Conservation (phyloP, 2,888 invertebrate genomes). For the Lepidonotus clava region DNA sequence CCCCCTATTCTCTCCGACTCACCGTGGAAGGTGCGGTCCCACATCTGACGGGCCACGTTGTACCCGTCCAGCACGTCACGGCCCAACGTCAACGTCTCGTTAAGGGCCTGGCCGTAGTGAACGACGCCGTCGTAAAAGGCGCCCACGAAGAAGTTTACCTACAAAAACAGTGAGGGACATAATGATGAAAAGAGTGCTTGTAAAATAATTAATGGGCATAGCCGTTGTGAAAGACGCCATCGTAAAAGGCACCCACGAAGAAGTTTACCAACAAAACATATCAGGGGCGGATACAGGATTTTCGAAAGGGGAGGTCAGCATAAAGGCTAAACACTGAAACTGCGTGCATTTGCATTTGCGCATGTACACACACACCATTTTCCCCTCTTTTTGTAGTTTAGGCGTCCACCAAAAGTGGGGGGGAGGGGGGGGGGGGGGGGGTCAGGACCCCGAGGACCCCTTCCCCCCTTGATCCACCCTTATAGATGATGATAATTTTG, state of each 20-base stretch:
- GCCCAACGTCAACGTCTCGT: slow-evolving; percentile 68
- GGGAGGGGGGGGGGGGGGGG: too few relatives aligned
- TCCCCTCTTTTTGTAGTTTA: too few relatives aligned
- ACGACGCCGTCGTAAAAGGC: slow-evolving; percentile 71
- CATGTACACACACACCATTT: too few relatives aligned
- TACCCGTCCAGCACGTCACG: slow-evolving; percentile 64
- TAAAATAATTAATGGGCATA: slow-evolving; percentile 57
- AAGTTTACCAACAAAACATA: slow-evolving; percentile 67
- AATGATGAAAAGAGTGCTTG: background rate
- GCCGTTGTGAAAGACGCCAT: slow-evolving; percentile 71
- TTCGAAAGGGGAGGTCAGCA: too few relatives aligned
- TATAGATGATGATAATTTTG: too few relatives aligned
- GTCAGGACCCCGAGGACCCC: too few relatives aligned
- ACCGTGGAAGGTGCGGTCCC: slow-evolving; percentile 73
- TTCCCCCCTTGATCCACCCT: too few relatives aligned
- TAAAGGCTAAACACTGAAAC: too few relatives aligned
- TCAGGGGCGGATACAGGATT: too few relatives aligned
- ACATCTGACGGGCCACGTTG: slow-evolving; percentile 66
- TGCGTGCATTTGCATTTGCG: too few relatives aligned
- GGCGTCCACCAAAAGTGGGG: too few relatives aligned
- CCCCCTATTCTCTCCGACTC: too few relatives aligned
- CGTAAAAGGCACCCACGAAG: slow-evolving; percentile 72
- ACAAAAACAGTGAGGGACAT: background rate
- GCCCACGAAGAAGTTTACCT: slow-evolving; percentile 73
- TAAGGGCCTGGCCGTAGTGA: slow-evolving; percentile 71